phyloP scores from a whole-genome alignment of 2,113 vertebrate genomes.

The Bufo bufo region DNA sequence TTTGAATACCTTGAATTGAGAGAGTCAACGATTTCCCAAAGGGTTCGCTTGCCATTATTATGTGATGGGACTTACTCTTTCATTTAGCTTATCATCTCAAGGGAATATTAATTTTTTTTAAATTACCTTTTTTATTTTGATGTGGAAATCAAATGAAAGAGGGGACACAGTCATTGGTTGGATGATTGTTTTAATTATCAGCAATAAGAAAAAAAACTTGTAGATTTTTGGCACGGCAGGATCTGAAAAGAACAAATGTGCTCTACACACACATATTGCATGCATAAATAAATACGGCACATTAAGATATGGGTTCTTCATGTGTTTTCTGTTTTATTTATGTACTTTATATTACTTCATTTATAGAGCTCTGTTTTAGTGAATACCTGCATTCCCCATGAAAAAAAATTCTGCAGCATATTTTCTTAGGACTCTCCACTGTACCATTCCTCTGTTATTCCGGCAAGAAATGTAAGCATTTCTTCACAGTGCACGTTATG shows the following conservation, averaged over 20 bases:
- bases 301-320: not conserved
- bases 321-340: not conserved
- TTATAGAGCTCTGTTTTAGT: not conserved
- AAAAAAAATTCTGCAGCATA: too few relatives aligned
- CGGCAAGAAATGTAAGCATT: too few relatives aligned
- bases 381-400: too few relatives aligned
- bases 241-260: slow-evolving; percentile 74
- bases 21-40: slow-evolving; percentile 81
- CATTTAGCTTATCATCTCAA: slow-evolving; percentile 81
- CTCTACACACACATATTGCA: slow-evolving; percentile 68
- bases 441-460: too few relatives aligned
- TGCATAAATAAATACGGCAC: slow-evolving; percentile 69
- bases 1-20: slow-evolving; percentile 84
- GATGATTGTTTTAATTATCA: slow-evolving; percentile 82
- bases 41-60: slow-evolving; percentile 81
- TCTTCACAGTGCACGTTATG: too few relatives aligned
- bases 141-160: slow-evolving; percentile 80
- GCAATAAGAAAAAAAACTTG: slow-evolving; percentile 69
- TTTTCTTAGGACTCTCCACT: too few relatives aligned
- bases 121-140: slow-evolving; percentile 78
- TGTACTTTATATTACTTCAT: not conserved
- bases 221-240: slow-evolving; percentile 75
- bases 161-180: slow-evolving; percentile 74
- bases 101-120: slow-evolving; percentile 81
- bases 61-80: slow-evolving; percentile 81